These are phyloP conservation scores for Brotula barbata DNA, from an alignment of 2,797 vertebrate species.

Conservation along the genomic window DNA sequence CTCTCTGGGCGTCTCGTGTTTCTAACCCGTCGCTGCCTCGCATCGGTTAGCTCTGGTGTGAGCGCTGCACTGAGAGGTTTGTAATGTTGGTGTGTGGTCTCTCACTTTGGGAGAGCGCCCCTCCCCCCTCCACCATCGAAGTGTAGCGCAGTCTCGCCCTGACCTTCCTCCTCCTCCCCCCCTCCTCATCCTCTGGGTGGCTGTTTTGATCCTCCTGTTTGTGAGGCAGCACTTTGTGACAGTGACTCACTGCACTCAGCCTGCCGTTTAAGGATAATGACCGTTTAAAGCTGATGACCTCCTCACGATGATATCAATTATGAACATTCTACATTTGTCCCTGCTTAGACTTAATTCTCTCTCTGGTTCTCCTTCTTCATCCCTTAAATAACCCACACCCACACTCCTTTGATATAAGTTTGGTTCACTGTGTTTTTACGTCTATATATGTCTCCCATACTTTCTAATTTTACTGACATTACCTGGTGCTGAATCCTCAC, in stretches of 20 bases:
- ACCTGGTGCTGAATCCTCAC: not conserved
- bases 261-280: not conserved
- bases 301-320: not conserved
- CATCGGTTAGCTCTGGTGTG: slow-evolving; percentile 87
- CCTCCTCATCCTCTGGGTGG: slow-evolving; percentile 19
- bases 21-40: slow-evolving; percentile 75
- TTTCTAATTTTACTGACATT: not conserved
- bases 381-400: too few relatives aligned
- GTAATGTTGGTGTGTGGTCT: slow-evolving; percentile 68
- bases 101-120: slow-evolving; percentile 39
- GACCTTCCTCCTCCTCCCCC: slow-evolving; percentile 10
- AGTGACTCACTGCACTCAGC: slow-evolving; percentile 13
- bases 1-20: slow-evolving; percentile 31
- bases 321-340: too few relatives aligned
- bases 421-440: not conserved
- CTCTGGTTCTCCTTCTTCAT: too few relatives aligned
- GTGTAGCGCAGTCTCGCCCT: slow-evolving; percentile 53
- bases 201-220: not conserved
- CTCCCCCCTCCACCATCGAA: slow-evolving; percentile 32
- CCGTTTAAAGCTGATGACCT: too few relatives aligned
- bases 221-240: slow-evolving; percentile 12
- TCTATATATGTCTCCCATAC: slow-evolving; percentile 3
- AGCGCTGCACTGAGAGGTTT: slow-evolving; percentile 85
- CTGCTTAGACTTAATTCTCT: too few relatives aligned
- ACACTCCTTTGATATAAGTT: too few relatives aligned